Evolutionary conservation across 2,888 invertebrate genomes (phyloP), one percentile per base, ranked within the genome.

Genomic region (Pollenia griseotomentosa): DNA sequence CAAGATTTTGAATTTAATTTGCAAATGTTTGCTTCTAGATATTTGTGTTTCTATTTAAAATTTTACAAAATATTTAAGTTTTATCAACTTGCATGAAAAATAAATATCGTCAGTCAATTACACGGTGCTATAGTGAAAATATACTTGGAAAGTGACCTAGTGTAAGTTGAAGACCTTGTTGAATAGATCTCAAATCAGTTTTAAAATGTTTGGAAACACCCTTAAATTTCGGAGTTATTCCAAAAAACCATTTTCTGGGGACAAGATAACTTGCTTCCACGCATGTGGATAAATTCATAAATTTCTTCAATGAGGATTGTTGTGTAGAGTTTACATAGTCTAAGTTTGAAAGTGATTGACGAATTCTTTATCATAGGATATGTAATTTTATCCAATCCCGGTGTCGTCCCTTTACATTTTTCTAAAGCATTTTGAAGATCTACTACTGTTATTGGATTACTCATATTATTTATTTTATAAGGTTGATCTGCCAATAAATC

Each of bases 11-110:
- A 88, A 89, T 91, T 90, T 75, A 85, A 82, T 86, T 89, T 90
- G 90, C 91, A 91, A 91, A 89, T 90, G 88, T 89, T 89, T 86
- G 10, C 33, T 63, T 74, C 4, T 74, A 83, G 68, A 90, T 88
- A 89, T 91, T 91, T 90, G 91, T 90, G 91, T 90, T 88, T 86
- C 66, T 88, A 89, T 91, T 90, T 88, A 74, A 90, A 89, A 90
- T 90, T 89, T 88, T 55, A 91, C 91, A 91, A 75, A 16, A 57
- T 10, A 10, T 57, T 33, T 0, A 4, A 33, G 1, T 6, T 33
- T 6, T 33, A 33, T 33, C 6, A 33, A 33, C 6, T 23, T 23
- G 23, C 23, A 23, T 23, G 23, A 0, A 33, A 33, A 33, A 33
- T 4, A 33, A 33, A 33, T 33, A 33, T 6, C 33, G 33, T 33